A percentile compares a stretch with the other conserved stretches of the same genome.
phyloP scores from a whole-genome alignment of 2,113 vertebrate genomes.

The Otus sunia region DNA sequence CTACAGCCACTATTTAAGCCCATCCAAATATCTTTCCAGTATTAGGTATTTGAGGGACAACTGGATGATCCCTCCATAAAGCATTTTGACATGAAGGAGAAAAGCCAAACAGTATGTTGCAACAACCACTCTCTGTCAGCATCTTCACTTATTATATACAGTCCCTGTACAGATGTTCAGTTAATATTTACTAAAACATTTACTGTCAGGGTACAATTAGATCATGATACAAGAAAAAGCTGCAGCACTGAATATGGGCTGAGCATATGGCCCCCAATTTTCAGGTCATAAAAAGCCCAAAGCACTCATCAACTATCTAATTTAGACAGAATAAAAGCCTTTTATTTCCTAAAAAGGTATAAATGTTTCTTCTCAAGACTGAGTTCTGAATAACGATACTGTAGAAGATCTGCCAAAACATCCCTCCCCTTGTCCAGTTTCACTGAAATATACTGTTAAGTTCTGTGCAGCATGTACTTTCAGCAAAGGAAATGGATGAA shows the following conservation, averaged over 20 bases:
- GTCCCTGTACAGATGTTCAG: background rate
- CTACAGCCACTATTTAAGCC: background rate
- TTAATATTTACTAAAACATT: background rate
- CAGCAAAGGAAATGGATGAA: background rate
- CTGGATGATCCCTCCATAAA: background rate
- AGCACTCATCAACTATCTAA: background rate
- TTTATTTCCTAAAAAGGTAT: background rate
- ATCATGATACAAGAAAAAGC: background rate
- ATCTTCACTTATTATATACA: background rate
- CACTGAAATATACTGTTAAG: background rate
- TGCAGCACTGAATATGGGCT: background rate
- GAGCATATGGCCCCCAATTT: background rate
- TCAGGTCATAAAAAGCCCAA: background rate
- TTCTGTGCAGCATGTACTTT: background rate
- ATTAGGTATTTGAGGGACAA: background rate
- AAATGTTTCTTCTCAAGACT: background rate
- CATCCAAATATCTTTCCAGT: background rate
- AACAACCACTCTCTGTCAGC: background rate
- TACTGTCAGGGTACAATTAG: background rate
- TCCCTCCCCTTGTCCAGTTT: background rate
- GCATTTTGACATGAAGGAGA: background rate
- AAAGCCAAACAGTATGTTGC: background rate
- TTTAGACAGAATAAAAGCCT: background rate
- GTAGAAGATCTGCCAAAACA: background rate
- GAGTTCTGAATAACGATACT: background rate